phyloP scores from a whole-genome alignment of 2,113 vertebrate genomes.

The Dunckerocampus dactyliophorus region DNA sequence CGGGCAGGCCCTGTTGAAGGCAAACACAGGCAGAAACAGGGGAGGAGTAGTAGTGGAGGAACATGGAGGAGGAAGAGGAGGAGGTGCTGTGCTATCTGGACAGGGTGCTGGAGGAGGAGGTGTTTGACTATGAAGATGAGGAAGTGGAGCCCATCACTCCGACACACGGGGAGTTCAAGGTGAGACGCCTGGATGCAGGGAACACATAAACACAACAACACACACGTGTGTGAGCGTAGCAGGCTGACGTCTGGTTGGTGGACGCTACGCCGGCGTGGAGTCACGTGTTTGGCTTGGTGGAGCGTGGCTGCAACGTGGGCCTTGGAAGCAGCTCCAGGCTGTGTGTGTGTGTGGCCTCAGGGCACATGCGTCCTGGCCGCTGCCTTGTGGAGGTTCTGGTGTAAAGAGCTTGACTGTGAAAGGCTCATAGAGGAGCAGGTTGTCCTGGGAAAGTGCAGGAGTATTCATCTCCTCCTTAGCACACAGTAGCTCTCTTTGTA shows the following conservation, averaged over 20 bases:
- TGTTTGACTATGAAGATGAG: conserved; percentile 80
- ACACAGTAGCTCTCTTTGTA: conserved; percentile 64
- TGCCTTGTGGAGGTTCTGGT: conserved; percentile 11
- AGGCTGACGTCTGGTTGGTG: conserved; percentile 12
- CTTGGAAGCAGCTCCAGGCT: conserved; percentile 24
- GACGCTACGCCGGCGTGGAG: conserved; percentile 4
- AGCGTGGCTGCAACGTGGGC: conserved; percentile 28
- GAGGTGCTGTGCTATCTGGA: conserved; percentile 90
- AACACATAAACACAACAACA: conserved; percentile 4
- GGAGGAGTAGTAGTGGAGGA: conserved; percentile 23
- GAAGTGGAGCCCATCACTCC: conserved; percentile 81
- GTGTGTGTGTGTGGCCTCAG: conserved; percentile 23
- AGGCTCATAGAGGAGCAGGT: conserved; percentile 31
- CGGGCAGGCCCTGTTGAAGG: conserved; percentile 46
- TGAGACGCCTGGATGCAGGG: conserved; percentile 70
- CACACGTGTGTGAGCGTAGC: not conserved
- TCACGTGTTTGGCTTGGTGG: conserved; percentile 20
- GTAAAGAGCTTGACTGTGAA: conserved; percentile 1
- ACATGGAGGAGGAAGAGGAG: conserved; percentile 79
- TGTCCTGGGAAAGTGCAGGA: conserved; percentile 42
- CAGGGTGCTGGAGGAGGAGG: conserved; percentile 87
- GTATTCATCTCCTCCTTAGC: conserved; percentile 31
- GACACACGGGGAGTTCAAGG: conserved; percentile 77
- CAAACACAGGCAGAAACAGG: conserved; percentile 29
- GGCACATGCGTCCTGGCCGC: conserved; percentile 31